Evolutionary conservation across 2,797 vertebrate species (phyloP).

Genomic region (Mergus octosetaceus): DNA sequence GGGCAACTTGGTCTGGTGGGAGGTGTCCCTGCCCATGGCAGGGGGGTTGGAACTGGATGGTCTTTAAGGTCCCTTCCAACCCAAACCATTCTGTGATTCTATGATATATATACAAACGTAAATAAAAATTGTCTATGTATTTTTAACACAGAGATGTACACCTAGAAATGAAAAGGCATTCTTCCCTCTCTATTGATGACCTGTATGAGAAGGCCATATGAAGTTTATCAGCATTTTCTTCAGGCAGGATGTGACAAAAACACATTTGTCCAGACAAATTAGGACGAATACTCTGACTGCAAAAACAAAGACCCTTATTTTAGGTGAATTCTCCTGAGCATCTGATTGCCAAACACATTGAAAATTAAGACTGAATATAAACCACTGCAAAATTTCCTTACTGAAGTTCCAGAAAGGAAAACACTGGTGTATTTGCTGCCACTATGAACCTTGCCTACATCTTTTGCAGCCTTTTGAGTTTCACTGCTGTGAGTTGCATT

Average conservation of each 20-base stretch:
- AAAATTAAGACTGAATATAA: background rate
- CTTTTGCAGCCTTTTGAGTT: background rate
- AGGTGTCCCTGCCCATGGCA: too few relatives aligned
- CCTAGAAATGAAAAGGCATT: background rate
- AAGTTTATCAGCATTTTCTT: background rate
- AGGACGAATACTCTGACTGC: background rate
- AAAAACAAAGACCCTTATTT: background rate
- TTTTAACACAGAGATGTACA: background rate
- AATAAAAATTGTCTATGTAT: background rate
- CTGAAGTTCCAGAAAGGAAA: background rate
- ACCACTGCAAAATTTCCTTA: background rate
- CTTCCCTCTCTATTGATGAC: background rate
- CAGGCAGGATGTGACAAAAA: background rate
- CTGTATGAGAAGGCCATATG: background rate
- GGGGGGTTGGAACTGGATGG: too few relatives aligned
- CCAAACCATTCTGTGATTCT: too few relatives aligned
- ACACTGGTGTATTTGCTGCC: background rate
- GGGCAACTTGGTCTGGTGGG: too few relatives aligned
- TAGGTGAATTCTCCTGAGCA: background rate
- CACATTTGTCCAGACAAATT: background rate
- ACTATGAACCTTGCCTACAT: background rate
- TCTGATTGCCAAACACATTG: background rate
- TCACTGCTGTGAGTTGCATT: accelerated
- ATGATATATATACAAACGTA: background rate
- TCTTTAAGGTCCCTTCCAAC: too few relatives aligned